Base-by-base conservation (phyloP, 92 coral and sea anemone genomes). In the Siderastrea siderea region DNA sequence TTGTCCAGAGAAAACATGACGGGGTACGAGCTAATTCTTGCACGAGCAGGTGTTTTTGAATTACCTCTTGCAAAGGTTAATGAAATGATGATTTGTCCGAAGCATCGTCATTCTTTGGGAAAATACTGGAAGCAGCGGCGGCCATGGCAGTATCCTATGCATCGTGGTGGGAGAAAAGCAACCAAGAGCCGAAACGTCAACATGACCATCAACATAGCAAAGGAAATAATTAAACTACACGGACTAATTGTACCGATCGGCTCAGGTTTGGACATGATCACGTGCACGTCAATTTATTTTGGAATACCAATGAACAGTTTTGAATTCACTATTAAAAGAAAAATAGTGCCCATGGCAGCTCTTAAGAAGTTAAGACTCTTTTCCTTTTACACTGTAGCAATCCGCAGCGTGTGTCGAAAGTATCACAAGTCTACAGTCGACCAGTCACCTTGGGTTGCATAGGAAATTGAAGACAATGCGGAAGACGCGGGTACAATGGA, bases 181-280 rank as follows among this genome's bases (percentile, higher is more conserved):
- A n/a, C n/a, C n/a, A n/a, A n/a, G 38, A 26, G 38, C 38, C 38
- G 38, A 26, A 26, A 26, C 38, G 38, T 26, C n/a, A n/a, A n/a
- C n/a, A 26, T 26, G 38, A 26, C 0, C 59, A 48, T 90, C 11
- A 61, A 11, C 66, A 90, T 90, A 91, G 88, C 93, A 52, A 86
- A 90, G 71, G 91, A 57, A 62, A 71, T 90, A 54, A 71, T 61
- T 50, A 85, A 68, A 61, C 82, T 81, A 19, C 88, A 91, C 55
- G 84, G 78, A 57, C 86, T 75, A 43, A 51, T 87, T 82, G 94
- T 91, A 58, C 84, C 94, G 44, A 74, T 91, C 54, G 91, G 94
- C 11, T 91, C 94, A 87, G 94, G 94, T 87, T 74, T 49, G 90
- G 66, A 65, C 38, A 0, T 26, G 47, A 7, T 11, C 63, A 51